Evolutionary conservation across 2,113 vertebrate species (phyloP).

Genomic region (Lophochroa leadbeateri): DNA sequence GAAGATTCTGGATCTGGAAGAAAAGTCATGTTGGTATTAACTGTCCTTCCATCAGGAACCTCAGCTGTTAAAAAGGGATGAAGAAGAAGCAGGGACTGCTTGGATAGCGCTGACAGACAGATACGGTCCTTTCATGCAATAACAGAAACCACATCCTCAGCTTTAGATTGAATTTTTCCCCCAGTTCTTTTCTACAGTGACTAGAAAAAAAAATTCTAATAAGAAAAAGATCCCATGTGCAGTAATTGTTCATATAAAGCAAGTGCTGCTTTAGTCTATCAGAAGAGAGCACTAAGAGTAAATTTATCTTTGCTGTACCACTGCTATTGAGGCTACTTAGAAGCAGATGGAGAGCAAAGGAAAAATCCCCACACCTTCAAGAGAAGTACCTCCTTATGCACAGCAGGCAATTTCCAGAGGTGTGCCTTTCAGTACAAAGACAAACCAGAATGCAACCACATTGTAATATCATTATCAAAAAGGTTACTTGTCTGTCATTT

Average conservation of each 20-base stretch:
- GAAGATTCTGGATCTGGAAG: not conserved
- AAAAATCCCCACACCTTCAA: not conserved
- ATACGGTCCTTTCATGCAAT: accelerated
- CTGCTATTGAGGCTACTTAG: not conserved
- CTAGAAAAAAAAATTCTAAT: not conserved
- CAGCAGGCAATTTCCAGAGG: not conserved
- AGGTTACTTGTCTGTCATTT: not conserved
- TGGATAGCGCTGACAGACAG: not conserved
- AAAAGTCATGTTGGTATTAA: not conserved
- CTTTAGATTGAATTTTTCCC: not conserved
- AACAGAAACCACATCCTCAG: not conserved
- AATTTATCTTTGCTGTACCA: not conserved
- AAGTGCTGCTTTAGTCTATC: not conserved
- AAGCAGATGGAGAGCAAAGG: not conserved
- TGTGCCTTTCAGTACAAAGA: not conserved
- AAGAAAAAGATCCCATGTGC: not conserved
- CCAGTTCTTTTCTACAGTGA: not conserved
- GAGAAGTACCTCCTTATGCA: not conserved
- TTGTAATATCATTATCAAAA: not conserved
- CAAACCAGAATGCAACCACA: not conserved
- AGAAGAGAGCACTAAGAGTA: not conserved
- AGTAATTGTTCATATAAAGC: not conserved
- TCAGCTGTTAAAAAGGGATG: not conserved
- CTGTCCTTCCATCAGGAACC: not conserved
- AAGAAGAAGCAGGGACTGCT: not conserved